Base-by-base conservation (phyloP, 2,113 vertebrate species). In the Gavialis gangeticus region DNA sequence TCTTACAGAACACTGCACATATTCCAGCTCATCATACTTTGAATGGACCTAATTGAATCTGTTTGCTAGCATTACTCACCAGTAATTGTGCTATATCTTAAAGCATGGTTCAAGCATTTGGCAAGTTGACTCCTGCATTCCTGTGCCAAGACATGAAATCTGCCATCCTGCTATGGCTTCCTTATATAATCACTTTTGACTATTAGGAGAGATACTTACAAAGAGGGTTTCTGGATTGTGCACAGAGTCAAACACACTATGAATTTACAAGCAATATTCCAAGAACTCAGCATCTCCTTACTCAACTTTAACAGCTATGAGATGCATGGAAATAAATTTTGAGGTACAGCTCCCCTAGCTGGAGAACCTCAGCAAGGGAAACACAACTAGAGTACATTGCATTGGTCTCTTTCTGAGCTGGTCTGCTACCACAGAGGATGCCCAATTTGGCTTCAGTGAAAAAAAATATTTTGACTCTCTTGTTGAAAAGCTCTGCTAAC, bases 51-150 rank as follows among this genome's bases (percentile, higher is more conserved):
- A 67, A 67, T 10, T 67, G n/a, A 67, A 67, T 34, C 66, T 73
- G 25, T n/a, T 2, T 28, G 28, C 11, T 56, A 3, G 5, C 81
- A 58, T 15, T 1, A 2, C 22, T 13, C 14, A 7, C 30, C 60
- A 37, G 60, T 12, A 0, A 28, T 27, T 34, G 55, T 28, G 34
- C 14, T 3, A 14, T 55, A 21, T 0, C 0, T 0, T 3, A 25
- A 55, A 81, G 64, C 64, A 56, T 12, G 27, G 22, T 17, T 6
- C 54, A 34, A 19, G 27, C 2, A 37, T 28, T 56, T 64, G 27
- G 75, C 30, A 77, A 63, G 25, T 3, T 0, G 5, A 37, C 13
- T 63, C 75, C 77, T 79, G n/a, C 22, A 6, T 21, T 64, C 62
- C 75, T 5, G 15, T 4, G 64, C 0, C 71, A 5, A 1, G 10